Base-by-base conservation (phyloP, 2,113 vertebrate genomes). In the Orycteropus afer region DNA sequence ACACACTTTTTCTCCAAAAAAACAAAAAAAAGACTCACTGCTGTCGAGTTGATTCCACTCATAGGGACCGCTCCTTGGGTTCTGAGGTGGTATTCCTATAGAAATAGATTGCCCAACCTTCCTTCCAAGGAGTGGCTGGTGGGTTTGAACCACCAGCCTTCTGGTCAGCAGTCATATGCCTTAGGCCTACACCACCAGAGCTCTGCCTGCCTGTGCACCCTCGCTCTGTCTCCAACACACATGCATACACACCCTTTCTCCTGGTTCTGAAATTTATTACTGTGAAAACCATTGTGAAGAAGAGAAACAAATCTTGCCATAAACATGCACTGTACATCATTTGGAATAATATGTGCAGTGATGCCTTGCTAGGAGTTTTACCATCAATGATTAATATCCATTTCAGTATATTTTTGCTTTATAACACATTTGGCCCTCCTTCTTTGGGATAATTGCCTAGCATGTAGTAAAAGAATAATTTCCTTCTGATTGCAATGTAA, bases 361-460 rank as follows among this genome's bases (percentile, higher is more conserved):
- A 42, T 13, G 47, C 53, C 22, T 55, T 42, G 40, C 87, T 57
- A 53, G 55, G 59, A 63, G 18, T 55, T 89, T 90, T 59, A 59
- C 40, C 55, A 29, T 42, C 20, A 42, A 57, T 86, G 65, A 42
- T 93, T 82, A 77, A 74, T 87, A 85, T 57, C 42, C 6, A 25
- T 47, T 49, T 51, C 61, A 63, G 2, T 53, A n/a, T 51, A 88
- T n/a, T 78, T 90, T 88, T 84, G 51, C 42, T 84, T 92, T 92
- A 53, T 69, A 69, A 42, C 18, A 37, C 23, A 84, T n/a, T 59
- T 84, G 69, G n/a, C 29, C 51, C 61, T 71, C 11, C 49, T 86
- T 86, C 47, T 92, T 92, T 77, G 69, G 77, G 27, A 59, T 88
- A 83, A 71, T 23, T 83, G 69, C 45, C n/a, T 89, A 71, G 15